Evolutionary conservation across 2,888 invertebrate genomes (phyloP), one percentile per base, ranked within the genome.

Genomic region (Tanypteryx hageni): DNA sequence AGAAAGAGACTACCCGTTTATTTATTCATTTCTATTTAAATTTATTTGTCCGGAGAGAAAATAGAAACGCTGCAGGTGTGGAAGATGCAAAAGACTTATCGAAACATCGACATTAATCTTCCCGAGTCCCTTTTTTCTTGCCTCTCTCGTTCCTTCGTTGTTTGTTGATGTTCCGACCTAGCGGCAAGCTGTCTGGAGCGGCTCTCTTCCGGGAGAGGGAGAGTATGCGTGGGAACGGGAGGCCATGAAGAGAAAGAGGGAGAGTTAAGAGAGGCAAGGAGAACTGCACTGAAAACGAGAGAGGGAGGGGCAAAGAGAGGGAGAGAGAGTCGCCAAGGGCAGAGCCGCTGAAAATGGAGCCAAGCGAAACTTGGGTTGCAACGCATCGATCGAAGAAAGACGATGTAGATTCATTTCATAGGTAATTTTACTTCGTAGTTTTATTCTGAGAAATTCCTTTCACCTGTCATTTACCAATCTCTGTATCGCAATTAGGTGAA

Each of bases 181-280:
- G 76, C 76, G 76, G 76, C 76, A 76, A 76, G 76, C 76, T 76
- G 76, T 76, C 76, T 76, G 76, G 76, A n/a, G 8, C 27, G 76
- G 27, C 22, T 76, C 76, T 76, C 76, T 76, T 76, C 76, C 22
- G 76, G 76, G 27, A 76, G 76, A 76, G 22, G 44, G 44, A 44
- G 44, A 76, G 76, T 22, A 76, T 22, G 27, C 27, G 76, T 76
- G 76, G 76, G 76, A 76, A 76, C 76, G 22, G 44, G 22, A 76
- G 76, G 27, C 76, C 27, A 27, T 76, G 76, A 44, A 44, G 44
- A 44, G 44, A 27, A 22, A 76, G 76, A 44, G 44, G 5, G 44
- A 27, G 76, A 76, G 76, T 14, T 4, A 27, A 27, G 76, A 76
- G 27, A 27, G 76, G 76, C 68, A 22, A 68, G 76, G 76, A 27